These are phyloP conservation scores for Sesia bembeciformis DNA, from an alignment of 2,888 invertebrate genomes.

Conservation along the genomic window DNA sequence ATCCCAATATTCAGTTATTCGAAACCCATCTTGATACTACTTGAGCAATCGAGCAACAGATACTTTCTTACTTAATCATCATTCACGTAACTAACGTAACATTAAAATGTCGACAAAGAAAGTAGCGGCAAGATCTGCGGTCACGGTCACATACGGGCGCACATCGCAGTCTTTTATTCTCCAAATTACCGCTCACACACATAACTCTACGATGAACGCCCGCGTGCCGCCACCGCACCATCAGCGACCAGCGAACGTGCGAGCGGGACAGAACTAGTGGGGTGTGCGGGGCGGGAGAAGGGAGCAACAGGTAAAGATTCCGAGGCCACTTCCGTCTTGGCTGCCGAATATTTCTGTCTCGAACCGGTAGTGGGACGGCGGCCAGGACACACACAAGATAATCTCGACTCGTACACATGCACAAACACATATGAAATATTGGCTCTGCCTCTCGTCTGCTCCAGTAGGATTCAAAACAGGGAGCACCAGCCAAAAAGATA, in stretches of 20 bases:
- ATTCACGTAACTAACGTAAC: slow-evolving; percentile 9
- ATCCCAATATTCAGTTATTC: no score
- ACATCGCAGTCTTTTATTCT: slow-evolving; percentile 61
- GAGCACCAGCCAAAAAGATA: slow-evolving; percentile 14
- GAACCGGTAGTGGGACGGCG: slow-evolving; percentile 72
- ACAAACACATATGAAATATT: slow-evolving; percentile 24
- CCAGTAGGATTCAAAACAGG: slow-evolving; percentile 11
- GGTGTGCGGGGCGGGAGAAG: slow-evolving; percentile 60
- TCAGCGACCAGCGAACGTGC: slow-evolving; percentile 18
- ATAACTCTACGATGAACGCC: slow-evolving; percentile 48
- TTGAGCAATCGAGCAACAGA: no score
- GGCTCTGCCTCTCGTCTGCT: slow-evolving; percentile 21
- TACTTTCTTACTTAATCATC: not conserved
- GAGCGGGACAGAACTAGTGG: slow-evolving; percentile 45
- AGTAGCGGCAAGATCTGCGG: slow-evolving; percentile 54
- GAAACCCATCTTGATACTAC: no score
- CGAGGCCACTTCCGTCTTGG: slow-evolving; percentile 75
- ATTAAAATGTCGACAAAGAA: slow-evolving; percentile 44
- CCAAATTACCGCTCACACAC: slow-evolving; percentile 47
- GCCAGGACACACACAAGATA: slow-evolving; percentile 55
- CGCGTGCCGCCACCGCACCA: slow-evolving; percentile 37
- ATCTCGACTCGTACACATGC: slow-evolving; percentile 17
- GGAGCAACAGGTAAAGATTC: slow-evolving; percentile 76
- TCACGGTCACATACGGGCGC: slow-evolving; percentile 62
- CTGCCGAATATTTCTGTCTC: slow-evolving; percentile 75